Conservation (phyloP, 2,797 vertebrate species). For the Rhinichthys osculus region DNA sequence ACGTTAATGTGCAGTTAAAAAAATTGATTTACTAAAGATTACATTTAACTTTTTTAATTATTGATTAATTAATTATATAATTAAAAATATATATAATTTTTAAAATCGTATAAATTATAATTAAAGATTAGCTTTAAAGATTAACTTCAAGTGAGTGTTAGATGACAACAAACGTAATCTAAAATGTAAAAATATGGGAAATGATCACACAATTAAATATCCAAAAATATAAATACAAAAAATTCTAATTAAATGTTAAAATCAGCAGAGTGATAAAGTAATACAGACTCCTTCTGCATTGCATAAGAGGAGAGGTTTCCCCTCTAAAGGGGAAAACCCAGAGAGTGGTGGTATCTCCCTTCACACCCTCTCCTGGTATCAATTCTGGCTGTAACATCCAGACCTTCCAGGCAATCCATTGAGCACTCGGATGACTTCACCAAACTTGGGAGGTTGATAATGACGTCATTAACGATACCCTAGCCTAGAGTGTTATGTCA, state of each 20-base stretch:
- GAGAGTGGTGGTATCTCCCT: not conserved
- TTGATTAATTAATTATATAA: no score
- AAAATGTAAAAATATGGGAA: not conserved
- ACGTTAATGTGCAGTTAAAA: no score
- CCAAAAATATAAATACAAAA: not conserved
- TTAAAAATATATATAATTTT: no score
- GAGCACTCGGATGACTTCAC: not conserved
- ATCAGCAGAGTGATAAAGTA: not conserved
- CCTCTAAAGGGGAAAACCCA: constrained; percentile 26
- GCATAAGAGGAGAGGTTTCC: constrained; percentile 40
- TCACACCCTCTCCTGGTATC: not conserved
- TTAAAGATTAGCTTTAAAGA: not conserved
- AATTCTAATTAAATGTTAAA: not conserved
- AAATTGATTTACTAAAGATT: no score
- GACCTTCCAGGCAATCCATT: not conserved
- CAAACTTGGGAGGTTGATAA: constrained; percentile 11
- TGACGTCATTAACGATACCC: not conserved
- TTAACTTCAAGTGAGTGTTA: not conserved
- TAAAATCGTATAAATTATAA: no score
- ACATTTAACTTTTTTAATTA: no score
- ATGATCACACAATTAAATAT: not conserved
- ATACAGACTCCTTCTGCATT: not conserved
- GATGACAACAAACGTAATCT: not conserved
- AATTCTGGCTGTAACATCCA: constrained; percentile 24
- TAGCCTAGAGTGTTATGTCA: not conserved